Base-by-base conservation (phyloP, 2,888 invertebrate species). In the Leuctra nigra region DNA sequence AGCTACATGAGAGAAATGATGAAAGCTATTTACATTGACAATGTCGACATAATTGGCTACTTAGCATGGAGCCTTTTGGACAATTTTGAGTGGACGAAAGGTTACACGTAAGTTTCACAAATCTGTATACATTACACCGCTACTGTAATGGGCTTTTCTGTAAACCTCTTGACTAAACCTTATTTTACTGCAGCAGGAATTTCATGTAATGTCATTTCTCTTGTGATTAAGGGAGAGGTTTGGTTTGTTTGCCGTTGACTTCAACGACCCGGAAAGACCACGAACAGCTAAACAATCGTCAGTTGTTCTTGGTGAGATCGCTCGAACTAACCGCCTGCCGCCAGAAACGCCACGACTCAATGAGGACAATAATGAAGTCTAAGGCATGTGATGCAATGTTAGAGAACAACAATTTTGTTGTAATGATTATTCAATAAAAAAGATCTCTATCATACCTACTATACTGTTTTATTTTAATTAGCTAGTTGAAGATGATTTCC, bases 11-110 rank as follows among this genome's bases (percentile, higher is more conserved):
- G 38, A 14, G 57, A 59, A 33, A 14, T 61, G 46, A 55, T 59
- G 25, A 59, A 58, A 20, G 61, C 59, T 3, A 53, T 58, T n/a
- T 9, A 47, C 4, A 7, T 57, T 9, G 61, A 61, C 38, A 56
- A 52, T 4, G 53, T 53, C 35, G 56, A 59, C 13, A 52, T 61
- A 4, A 25, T 56, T 39, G 73, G 72, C 1, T 74, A 72, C 64
- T 69, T 68, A 4, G 70, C 69, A 2, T 72, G 73, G 71, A 68
- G 70, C 1, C 64, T 74, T n/a, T 67, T 72, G 64, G 75, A 75
- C 62, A 72, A 72, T 58, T 69, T 74, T 60, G 74, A 74, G 61
- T 73, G 72, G 72, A 62, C 60, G 4, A 60, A 61, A 24, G 73
- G 72, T 1, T 73, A 69, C 62, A 64, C 62, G 48, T 65, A 58